Base-by-base conservation (phyloP, 2,888 invertebrate genomes). In the Drosophila meridionalis region DNA sequence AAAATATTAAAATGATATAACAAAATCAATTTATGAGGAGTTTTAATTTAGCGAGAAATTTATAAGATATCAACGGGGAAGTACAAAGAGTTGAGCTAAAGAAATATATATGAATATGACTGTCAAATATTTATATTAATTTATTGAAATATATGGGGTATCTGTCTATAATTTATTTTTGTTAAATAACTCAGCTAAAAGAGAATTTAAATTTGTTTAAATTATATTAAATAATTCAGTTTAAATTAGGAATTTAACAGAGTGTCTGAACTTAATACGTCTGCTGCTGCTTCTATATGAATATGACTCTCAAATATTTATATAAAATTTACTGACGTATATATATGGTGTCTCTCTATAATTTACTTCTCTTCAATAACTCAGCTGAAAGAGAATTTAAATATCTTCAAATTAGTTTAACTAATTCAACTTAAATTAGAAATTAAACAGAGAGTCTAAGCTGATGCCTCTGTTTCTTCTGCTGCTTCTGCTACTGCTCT, bases 361-460 rank as follows among this genome's bases (percentile, higher is more conserved):
- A 20, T 20, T 20, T 20, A 20, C 20, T 20, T 20, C 20, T 20
- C 20, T 20, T 20, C 20, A 14, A 38, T 38, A 14, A 14, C 12
- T 47, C 28, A 11, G 12, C 8, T 43, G 8, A 47, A 12, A 12
- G 5, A 14, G 30, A 30, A 48, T 7, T 40, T 4, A 14, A 20
- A n/a, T 40, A 8, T 63, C 40, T 36, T 36, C 20, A 20, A 20
- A 5, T 14, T 12, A 40, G 40, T 14, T 40, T 20, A 20, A 20
- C 20, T 20, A 20, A 20, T 20, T 20, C 20, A 20, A 14, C 50
- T 59, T 73, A 57, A 63, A 59, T 64, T 70, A 71, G 53, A 73
- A 66, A 72, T 9, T 42, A 36, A 59, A 55, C 43, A 74, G 70
- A 64, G 57, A 61, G 61, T 62, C 34, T 59, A n/a, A 34, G 38